These are phyloP conservation scores for Capreolus pygargus DNA, from an alignment of 2,113 vertebrate genomes.

Conservation along the genomic window DNA sequence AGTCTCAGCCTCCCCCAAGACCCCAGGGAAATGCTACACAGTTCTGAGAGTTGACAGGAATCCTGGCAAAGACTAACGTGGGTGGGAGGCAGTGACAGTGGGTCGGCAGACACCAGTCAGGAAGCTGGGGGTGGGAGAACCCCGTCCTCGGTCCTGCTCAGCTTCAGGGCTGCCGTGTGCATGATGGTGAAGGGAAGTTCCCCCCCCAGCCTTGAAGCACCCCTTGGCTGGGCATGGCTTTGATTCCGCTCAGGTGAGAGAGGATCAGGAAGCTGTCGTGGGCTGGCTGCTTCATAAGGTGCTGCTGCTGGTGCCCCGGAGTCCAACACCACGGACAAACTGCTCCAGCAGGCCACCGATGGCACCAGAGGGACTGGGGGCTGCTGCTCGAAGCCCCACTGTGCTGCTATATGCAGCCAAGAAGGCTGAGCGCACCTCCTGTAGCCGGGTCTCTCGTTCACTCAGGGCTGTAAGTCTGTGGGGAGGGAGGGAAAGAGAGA, in stretches of 20 bases:
- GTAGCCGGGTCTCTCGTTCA: constrained; percentile 90
- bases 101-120: neutral
- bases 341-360: constrained; percentile 96
- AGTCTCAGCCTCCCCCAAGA: neutral
- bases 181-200: neutral
- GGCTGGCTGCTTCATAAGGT: constrained; percentile 83
- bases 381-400: constrained; percentile 89
- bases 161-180: constrained; percentile 20
- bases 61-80: neutral
- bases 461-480: constrained; percentile 80
- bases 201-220: neutral
- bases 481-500: neutral
- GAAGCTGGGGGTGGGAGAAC: neutral
- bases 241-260: constrained; percentile 60
- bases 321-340: constrained; percentile 94
- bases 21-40: neutral
- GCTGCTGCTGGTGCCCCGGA: constrained; percentile 87
- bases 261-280: neutral
- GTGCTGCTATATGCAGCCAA: constrained; percentile 94
- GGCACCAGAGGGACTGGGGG: constrained; percentile 90
- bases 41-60: neutral
- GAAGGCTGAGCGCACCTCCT: constrained; percentile 94
- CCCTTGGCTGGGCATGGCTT: constrained; percentile 68
- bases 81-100: constrained; percentile 34
- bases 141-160: neutral